A percentile compares a stretch with the other conserved stretches of the same genome.
These are phyloP conservation scores for Drosophila chauvacae DNA, from an alignment of 1,140 invertebrate species.

Conservation along the genomic window DNA sequence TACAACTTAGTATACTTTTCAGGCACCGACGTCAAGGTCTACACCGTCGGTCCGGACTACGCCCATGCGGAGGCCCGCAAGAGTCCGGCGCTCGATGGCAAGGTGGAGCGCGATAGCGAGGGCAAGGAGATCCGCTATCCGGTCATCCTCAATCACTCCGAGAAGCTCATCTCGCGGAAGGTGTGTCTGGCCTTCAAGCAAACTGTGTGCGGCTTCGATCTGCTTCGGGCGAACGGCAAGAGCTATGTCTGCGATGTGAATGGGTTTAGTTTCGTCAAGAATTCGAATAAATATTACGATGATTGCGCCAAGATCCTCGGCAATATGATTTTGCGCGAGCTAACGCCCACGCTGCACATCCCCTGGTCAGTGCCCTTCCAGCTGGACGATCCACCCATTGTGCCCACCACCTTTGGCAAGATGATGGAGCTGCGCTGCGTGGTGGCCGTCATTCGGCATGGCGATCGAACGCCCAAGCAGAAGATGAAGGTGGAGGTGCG, in stretches of 20 bases:
- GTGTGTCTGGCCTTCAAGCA: slow-evolving; percentile 99
- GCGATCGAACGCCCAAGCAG: slow-evolving; percentile 99
- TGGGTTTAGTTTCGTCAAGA: slow-evolving; percentile 99
- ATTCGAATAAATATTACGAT: slow-evolving; percentile 99
- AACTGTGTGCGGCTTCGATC: slow-evolving; percentile 99
- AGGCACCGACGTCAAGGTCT: slow-evolving; percentile 88
- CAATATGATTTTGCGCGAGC: slow-evolving; percentile 95
- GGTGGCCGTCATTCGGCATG: slow-evolving; percentile 98
- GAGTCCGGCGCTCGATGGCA: slow-evolving; percentile 98
- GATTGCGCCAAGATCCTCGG: slow-evolving; percentile 99
- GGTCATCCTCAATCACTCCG: slow-evolving; percentile 97
- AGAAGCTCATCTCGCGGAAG: slow-evolving; percentile 99
- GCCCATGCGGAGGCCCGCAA: slow-evolving; percentile 99
- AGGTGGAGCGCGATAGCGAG: slow-evolving; percentile 98
- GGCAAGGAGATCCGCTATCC: slow-evolving; percentile 99
- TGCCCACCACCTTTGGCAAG: slow-evolving; percentile 99
- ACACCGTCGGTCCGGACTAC: slow-evolving; percentile 96
- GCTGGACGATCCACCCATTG: slow-evolving; percentile 98
- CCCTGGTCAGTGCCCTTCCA: slow-evolving; percentile 99
- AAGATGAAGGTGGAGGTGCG: slow-evolving; percentile 99
- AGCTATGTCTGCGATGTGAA: slow-evolving; percentile 99
- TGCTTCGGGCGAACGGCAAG: slow-evolving; percentile 98
- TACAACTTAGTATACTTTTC: slow-evolving; percentile 85
- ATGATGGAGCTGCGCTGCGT: slow-evolving; percentile 99
- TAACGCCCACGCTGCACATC: slow-evolving; percentile 97